Base-by-base conservation (phyloP, 2,113 vertebrate species). In the Antechinus flavipes region DNA sequence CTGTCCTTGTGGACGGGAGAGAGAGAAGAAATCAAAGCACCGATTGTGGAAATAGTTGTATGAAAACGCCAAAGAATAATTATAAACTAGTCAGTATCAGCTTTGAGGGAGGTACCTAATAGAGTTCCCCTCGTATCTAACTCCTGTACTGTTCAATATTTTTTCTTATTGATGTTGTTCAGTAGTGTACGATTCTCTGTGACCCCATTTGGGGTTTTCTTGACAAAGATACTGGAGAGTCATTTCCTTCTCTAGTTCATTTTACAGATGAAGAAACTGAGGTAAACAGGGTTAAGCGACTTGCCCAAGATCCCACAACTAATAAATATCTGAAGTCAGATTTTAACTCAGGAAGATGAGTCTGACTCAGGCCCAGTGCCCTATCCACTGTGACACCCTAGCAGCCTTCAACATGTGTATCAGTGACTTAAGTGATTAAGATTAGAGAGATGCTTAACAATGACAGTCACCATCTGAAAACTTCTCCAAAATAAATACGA, bases 261-360 rank as follows among this genome's bases (percentile, higher is more conserved):
- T 92, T 90, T n/a, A 55, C 27, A 92, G 11, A 94, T 49, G 35
- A 92, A 49, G 92, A 92, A 90, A 8, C 58, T 46, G 94, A 95
- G 2, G 61, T 22, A 68, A 94, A 54, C 95, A 9, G 52, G 42
- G 42, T 55, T 42, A 95, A 50, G 2, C 92, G n/a, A 49, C 46
- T 92, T 56, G 91, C n/a, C n/a, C 61, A 95, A 56, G 90, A 49
- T 76, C 8, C 52, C 3, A 42, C 46, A 56, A 42, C 4, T 61
- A 42, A 23, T n/a, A 91, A n/a, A 89, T 54, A 9, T 49, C 23
- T 11, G 35, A 56, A 54, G 47, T 22, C 46, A 4, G 26, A 76
- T 8, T 56, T 47, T 1, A 61, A 91, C 54, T 56, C 68, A 91
- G 46, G n/a, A 91, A 55, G 30, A 6, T 16, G 61, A 76, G 35